Conservation (phyloP, 2,113 vertebrate species). For the Caretta caretta region DNA sequence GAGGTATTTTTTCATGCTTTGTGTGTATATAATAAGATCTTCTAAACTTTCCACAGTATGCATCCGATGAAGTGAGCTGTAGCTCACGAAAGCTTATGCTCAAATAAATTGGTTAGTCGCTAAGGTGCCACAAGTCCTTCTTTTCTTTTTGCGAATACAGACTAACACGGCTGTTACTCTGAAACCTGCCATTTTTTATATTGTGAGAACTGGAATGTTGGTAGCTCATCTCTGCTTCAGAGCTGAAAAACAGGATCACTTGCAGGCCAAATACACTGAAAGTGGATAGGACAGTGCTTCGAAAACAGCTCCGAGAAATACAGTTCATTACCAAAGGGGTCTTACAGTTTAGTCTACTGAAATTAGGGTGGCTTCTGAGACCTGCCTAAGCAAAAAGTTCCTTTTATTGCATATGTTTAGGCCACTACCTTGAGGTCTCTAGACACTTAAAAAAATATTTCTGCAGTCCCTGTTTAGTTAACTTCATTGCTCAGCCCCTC, state of each 20-base stretch:
- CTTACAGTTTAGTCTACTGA: not conserved
- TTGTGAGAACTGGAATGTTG: not conserved
- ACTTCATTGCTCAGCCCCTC: not conserved
- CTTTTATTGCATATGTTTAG: not conserved
- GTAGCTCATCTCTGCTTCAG: not conserved
- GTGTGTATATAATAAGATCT: too few species aligned
- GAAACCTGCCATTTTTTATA: not conserved
- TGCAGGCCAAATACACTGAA: not conserved
- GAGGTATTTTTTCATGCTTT: too few species aligned
- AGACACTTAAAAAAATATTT: not conserved
- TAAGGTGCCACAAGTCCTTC: too few species aligned
- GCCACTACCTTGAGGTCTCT: not conserved
- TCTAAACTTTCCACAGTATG: too few species aligned
- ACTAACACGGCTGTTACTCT: too few species aligned
- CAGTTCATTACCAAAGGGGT: not conserved
- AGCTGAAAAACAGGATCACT: not conserved
- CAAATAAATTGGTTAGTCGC: too few species aligned
- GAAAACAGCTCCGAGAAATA: not conserved
- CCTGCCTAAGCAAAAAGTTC: not conserved
- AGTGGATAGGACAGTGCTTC: not conserved
- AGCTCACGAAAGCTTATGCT: too few species aligned
- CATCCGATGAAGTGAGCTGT: too few species aligned
- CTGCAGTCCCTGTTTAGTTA: not conserved
- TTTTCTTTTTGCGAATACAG: too few species aligned
- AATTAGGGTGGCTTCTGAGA: not conserved